phyloP scores from a whole-genome alignment of 2,113 vertebrate species.

The Nothoprocta pentlandii region DNA sequence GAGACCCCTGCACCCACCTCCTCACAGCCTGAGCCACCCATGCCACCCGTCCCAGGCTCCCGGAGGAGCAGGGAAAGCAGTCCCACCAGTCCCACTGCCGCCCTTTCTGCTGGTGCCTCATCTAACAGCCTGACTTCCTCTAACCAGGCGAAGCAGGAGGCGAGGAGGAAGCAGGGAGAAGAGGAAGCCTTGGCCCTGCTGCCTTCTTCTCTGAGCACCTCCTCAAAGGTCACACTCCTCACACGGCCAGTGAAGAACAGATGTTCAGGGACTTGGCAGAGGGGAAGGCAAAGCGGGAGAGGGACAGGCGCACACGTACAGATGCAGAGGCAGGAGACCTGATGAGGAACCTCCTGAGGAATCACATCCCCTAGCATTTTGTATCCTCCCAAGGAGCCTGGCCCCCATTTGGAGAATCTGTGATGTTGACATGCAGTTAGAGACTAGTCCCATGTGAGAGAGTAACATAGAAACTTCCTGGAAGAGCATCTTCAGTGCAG shows the following conservation, averaged over 20 bases:
- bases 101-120: too few relatives aligned
- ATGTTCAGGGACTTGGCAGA: background rate
- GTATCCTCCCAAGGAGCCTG: background rate
- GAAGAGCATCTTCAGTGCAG: background rate
- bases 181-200: background rate
- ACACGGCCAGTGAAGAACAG: background rate
- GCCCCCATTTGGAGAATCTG: background rate
- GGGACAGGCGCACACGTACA: background rate
- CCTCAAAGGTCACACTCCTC: background rate
- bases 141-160: too few relatives aligned
- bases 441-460: background rate
- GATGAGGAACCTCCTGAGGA: background rate
- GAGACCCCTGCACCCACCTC: fast-evolving
- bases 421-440: background rate
- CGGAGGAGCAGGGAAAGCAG: too few relatives aligned
- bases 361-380: background rate
- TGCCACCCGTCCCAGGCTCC: background rate
- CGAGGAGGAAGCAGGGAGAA: too few relatives aligned
- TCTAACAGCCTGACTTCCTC: too few relatives aligned
- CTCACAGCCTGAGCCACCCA: background rate
- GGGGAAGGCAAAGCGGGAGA: background rate
- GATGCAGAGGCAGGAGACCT: background rate
- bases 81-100: too few relatives aligned
- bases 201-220: background rate
- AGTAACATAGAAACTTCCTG: background rate